phyloP scores from a whole-genome alignment of 2,888 invertebrate genomes.

The Cryptophagus acutangulus region DNA sequence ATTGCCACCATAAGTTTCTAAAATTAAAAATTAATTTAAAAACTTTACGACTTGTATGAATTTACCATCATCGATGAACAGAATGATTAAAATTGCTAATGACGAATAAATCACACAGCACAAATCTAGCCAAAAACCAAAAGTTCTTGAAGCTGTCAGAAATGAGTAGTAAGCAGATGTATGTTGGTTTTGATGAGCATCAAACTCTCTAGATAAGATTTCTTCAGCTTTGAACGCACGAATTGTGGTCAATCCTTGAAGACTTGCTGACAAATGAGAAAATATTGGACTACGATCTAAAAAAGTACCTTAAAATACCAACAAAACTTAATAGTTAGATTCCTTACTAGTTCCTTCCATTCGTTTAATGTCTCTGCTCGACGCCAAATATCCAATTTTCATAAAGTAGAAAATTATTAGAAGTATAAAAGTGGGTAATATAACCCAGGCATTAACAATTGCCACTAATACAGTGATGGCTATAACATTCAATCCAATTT shows the following conservation, averaged over 20 bases:
- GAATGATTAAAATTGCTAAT: conserved; percentile 60
- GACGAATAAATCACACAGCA: conserved; percentile 58
- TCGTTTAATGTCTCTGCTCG: conserved; percentile 66
- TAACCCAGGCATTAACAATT: conserved; percentile 61
- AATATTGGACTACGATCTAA: conserved; percentile 78
- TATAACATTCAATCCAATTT: conserved; percentile 27
- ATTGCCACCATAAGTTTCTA: conserved; percentile 43
- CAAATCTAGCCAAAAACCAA: conserved; percentile 60
- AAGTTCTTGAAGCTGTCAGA: conserved; percentile 56
- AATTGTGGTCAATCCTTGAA: conserved; percentile 73
- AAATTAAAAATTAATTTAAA: no score
- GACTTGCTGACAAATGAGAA: conserved; percentile 69
- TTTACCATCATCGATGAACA: conserved; percentile 44
- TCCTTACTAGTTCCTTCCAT: conserved; percentile 61
- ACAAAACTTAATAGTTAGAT: background rate
- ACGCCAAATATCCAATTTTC: conserved; percentile 61
- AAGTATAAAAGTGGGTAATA: conserved; percentile 60
- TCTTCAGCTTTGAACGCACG: conserved; percentile 66
- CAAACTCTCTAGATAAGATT: conserved; percentile 53
- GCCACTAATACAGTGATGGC: conserved; percentile 59
- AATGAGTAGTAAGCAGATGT: conserved; percentile 63
- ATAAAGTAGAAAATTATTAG: conserved; percentile 59
- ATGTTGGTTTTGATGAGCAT: conserved; percentile 55
- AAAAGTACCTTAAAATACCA: conserved; percentile 16
- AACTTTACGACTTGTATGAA: no score